These are phyloP conservation scores for Theretra japonica DNA, from an alignment of 2,888 invertebrate genomes.

Conservation along the genomic window DNA sequence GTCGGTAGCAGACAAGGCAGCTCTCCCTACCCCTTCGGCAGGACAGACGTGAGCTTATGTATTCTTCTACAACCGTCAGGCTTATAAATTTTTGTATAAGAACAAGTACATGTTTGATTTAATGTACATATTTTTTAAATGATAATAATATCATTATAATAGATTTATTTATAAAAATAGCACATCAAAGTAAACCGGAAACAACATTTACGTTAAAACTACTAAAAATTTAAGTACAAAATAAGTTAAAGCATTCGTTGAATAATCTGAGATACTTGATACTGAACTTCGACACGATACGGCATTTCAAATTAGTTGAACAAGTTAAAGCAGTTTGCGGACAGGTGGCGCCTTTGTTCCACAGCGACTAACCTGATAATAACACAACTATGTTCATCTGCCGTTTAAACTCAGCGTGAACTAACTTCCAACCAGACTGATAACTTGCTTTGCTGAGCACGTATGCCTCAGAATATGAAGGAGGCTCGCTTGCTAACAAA, in stretches of 20 bases:
- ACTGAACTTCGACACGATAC: constrained; percentile 60
- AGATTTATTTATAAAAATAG: too few species aligned
- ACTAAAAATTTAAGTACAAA: constrained; percentile 29
- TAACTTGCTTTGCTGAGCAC: constrained; percentile 46
- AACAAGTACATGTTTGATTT: too few species aligned
- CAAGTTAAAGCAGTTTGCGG: constrained; percentile 61
- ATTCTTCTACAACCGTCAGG: too few species aligned
- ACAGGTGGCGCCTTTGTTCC: constrained; percentile 66
- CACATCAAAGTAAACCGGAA: too few species aligned
- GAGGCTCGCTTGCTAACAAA: not conserved
- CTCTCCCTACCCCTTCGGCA: too few species aligned
- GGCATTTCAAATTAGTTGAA: constrained; percentile 62
- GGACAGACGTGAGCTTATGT: too few species aligned
- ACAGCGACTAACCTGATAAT: constrained; percentile 62
- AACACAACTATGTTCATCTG: constrained; percentile 59
- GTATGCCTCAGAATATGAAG: constrained; percentile 8
- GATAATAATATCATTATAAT: too few species aligned
- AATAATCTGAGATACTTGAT: constrained; percentile 58
- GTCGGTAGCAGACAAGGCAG: too few species aligned
- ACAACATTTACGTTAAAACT: too few species aligned
- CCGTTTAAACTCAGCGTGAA: constrained; percentile 39
- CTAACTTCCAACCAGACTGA: constrained; percentile 53
- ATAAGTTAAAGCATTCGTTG: constrained; percentile 47
- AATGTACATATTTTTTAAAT: too few species aligned
- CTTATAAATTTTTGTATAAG: too few species aligned